Conservation (phyloP, 2,888 invertebrate genomes). For the Nemapogon koenigi region DNA sequence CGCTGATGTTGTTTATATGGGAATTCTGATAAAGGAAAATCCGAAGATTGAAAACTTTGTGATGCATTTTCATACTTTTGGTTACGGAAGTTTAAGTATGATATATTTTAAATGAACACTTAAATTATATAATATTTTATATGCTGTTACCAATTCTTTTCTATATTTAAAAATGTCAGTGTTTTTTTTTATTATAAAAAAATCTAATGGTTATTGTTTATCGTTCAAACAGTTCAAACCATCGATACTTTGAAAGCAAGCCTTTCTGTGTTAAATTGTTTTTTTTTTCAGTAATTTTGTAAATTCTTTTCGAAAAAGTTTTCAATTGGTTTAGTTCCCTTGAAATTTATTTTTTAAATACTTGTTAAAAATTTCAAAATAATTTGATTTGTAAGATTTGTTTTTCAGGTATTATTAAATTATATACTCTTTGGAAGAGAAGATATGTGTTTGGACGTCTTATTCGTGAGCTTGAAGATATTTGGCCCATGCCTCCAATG, state of each 20-base stretch:
- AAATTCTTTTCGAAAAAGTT: no score
- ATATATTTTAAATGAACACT: slow-evolving; percentile 13
- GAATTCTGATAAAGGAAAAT: slow-evolving; percentile 41
- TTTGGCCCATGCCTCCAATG: background rate
- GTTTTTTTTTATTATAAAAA: no score
- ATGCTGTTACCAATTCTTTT: no score
- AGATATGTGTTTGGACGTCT: background rate
- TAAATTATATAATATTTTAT: background rate
- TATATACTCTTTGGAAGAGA: background rate
- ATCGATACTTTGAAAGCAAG: no score
- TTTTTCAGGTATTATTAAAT: background rate
- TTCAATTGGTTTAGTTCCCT: no score
- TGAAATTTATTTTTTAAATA: no score
- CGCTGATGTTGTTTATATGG: slow-evolving; percentile 45
- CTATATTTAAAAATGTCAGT: no score
- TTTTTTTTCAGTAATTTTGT: no score
- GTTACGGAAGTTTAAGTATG: slow-evolving; percentile 53
- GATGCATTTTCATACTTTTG: slow-evolving; percentile 52
- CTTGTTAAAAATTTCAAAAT: no score
- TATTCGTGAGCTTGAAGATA: background rate
- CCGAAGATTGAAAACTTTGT: slow-evolving; percentile 53
- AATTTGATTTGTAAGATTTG: no score
- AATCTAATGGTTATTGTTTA: background rate
- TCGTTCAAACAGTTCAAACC: background rate
- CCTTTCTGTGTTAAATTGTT: no score